phyloP scores from a whole-genome alignment of 1,140 invertebrate species.

The Drosophila arawakana region DNA sequence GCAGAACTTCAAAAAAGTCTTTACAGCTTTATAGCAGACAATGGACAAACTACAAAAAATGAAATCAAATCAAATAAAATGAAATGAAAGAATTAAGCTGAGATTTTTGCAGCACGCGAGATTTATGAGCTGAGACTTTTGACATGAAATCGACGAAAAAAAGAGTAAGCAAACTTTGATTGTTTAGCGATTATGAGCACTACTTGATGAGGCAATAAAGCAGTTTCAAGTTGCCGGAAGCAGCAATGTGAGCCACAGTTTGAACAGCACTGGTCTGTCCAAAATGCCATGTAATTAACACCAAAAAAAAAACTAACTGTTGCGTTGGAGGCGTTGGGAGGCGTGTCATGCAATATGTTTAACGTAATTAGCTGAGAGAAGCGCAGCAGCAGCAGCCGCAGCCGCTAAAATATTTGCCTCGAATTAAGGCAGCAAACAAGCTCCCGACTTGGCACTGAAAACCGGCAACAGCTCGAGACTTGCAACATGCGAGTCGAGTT shows the following conservation, averaged over 20 bases:
- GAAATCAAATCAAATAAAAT: conserved; percentile 45
- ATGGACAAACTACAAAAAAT: conserved; percentile 35
- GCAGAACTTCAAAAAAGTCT: conserved; percentile 47
- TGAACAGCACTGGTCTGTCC: conserved; percentile 16
- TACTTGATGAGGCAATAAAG: conserved; percentile 7
- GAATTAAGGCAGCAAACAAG: conserved; percentile 77
- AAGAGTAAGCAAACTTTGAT: conserved; percentile 41
- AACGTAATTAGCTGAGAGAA: conserved; percentile 71
- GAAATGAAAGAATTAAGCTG: conserved; percentile 56
- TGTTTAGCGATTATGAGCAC: conserved; percentile 7
- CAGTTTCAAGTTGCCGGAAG: conserved; percentile 5
- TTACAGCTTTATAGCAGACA: conserved; percentile 60
- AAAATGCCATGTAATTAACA: conserved; percentile 69
- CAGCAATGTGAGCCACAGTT: conserved; percentile 6
- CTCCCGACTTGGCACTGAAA: conserved; percentile 23
- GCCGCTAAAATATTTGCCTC: conserved; percentile 72
- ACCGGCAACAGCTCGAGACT: conserved; percentile 14
- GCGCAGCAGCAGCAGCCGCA: conserved; percentile 18
- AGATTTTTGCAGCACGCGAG: conserved; percentile 72
- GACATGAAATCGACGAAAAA: conserved; percentile 41
- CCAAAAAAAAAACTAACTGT: conserved; percentile 65
- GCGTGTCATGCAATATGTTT: conserved; percentile 73
- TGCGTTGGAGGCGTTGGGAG: conserved; percentile 31
- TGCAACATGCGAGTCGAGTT: conserved; percentile 29
- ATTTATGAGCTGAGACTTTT: conserved; percentile 75